Base-by-base conservation (phyloP, 2,113 vertebrate species). In the Struthio camelus region DNA sequence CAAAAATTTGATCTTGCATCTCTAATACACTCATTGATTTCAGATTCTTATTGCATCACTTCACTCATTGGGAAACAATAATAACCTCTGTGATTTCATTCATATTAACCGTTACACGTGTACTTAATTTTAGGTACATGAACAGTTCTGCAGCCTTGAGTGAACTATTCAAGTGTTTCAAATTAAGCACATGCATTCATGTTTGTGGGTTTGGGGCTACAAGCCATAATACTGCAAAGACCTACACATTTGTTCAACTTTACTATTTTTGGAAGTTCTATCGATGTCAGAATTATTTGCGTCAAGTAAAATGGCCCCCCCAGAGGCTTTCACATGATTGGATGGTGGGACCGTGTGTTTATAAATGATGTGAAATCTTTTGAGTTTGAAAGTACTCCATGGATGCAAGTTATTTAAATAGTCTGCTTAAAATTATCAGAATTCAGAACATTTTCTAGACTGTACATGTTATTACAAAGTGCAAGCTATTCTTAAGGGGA, bases 51-150 rank as follows among this genome's bases (percentile, higher is more conserved):
- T 40, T 88, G 58, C 18, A 42, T 64, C 44, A 12, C n/a, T 59
- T 80, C 48, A 22, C 64, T 65, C 20, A 22, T 8, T 10, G 14
- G 59, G 59, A 48, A 27, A 28, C 23, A 50, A 25, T 38, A 78
- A 53, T 27, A 58, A 16, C 1, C 0, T 61, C 64, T 70, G 34
- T 87, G 69, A 78, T 93, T 84, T 89, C 66, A 81, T 73, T 94
- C 32, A 42, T 80, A 58, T 67, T 87, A 93, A 72, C 56, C 5
- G 4, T 89, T 93, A 87, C 42, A 81, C 79, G 32, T 82, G 46
- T 72, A 76, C 83, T 94, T 95, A 90, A 95, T 85, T 89, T 89
- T 85, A 92, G 54, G 48, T 83, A 73, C 79, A 56, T n/a, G 53
- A 76, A 32, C 36, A 83, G 71, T 48, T 91, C 75, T 87, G 42